Percentiles rank a stretch among this genome's conserved stretches.
Conservation (phyloP, 2,113 vertebrate genomes). For the Leptocoma aspasia region DNA sequence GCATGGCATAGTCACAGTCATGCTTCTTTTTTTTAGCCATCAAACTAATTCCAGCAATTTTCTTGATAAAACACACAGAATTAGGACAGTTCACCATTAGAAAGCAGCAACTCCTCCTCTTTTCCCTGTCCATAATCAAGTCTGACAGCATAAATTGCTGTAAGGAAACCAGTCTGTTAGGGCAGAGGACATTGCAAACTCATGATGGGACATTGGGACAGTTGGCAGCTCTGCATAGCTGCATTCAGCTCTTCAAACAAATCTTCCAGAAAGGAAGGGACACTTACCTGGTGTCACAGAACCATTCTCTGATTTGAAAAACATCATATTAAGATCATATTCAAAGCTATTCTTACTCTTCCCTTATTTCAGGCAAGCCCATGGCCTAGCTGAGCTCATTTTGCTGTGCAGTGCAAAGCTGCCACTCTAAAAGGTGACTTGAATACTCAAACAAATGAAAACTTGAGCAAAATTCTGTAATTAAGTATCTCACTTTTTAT, state of each 20-base stretch:
- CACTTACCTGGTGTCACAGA: neutral
- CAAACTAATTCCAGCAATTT: neutral
- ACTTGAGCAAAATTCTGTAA: constrained; percentile 6
- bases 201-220: fast-evolving
- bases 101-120: neutral
- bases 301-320: neutral
- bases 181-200: neutral
- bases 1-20: fast-evolving
- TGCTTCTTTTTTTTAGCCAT: neutral
- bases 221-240: neutral
- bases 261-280: neutral
- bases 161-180: neutral
- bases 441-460: neutral
- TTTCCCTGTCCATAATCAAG: neutral
- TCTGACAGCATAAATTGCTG: neutral
- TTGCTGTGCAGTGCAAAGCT: neutral
- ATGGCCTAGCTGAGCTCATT: neutral
- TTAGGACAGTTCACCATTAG: neutral
- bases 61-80: neutral
- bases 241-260: neutral
- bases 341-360: neutral
- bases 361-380: neutral
- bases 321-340: neutral
- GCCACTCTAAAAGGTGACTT: neutral
- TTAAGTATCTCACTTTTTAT: constrained; percentile 72